phyloP scores from a whole-genome alignment of 1,140 invertebrate genomes.

The Drosophila ironensis region DNA sequence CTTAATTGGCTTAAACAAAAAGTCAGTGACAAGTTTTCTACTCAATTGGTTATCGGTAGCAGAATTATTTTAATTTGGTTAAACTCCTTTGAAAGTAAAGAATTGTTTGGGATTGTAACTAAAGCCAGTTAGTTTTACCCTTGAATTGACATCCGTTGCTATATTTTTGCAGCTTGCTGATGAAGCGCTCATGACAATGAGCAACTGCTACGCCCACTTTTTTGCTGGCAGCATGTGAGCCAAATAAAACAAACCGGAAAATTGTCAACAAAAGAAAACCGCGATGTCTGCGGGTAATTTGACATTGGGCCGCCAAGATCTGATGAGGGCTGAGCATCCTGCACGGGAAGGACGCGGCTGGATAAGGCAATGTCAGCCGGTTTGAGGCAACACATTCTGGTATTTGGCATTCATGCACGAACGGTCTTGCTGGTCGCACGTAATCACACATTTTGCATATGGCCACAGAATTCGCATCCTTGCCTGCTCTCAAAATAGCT shows the following conservation, averaged over 20 bases:
- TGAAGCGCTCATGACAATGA: conserved; percentile 56
- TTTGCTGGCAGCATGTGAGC: neutral
- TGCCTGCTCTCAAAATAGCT: conserved; percentile 6
- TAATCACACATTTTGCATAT: conserved; percentile 57
- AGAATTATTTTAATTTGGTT: no score
- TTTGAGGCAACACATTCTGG: conserved; percentile 8
- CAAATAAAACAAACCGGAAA: conserved; percentile 19
- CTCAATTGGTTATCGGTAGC: no score
- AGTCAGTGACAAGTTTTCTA: no score
- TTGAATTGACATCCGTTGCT: no score
- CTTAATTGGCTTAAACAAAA: neutral
- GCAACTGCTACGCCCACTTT: conserved; percentile 21
- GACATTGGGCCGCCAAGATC: conserved; percentile 29
- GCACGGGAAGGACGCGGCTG: neutral
- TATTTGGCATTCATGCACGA: conserved; percentile 51
- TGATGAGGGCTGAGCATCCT: conserved; percentile 1
- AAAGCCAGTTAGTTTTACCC: no score
- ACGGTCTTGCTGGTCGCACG: conserved; percentile 48
- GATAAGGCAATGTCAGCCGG: no score
- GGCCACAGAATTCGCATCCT: neutral
- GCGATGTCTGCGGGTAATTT: conserved; percentile 65
- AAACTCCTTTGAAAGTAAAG: no score
- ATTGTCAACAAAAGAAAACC: conserved; percentile 65
- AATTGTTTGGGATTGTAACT: no score
- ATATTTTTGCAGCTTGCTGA: conserved; percentile 37